Conservation (phyloP, 2,113 vertebrate genomes). For the Dasypus novemcinctus region DNA sequence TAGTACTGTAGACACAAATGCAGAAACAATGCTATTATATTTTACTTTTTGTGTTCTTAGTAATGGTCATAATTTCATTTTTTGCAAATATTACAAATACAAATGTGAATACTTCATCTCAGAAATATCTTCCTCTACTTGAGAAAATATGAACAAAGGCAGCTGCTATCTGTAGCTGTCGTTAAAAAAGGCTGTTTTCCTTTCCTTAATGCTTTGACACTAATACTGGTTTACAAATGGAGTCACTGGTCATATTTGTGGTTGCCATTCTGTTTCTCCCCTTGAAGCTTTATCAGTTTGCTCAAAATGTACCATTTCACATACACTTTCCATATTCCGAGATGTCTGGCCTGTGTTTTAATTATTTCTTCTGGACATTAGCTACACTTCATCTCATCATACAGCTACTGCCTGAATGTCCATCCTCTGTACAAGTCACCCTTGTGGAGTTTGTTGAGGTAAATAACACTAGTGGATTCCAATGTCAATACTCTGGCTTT, state of each 20-base stretch:
- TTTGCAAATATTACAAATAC: neutral
- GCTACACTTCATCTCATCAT: neutral
- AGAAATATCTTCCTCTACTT: neutral
- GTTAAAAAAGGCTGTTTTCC: neutral
- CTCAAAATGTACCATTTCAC: neutral
- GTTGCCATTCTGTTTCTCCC: neutral
- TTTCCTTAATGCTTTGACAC: neutral
- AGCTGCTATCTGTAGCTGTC: neutral
- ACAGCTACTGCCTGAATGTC: neutral
- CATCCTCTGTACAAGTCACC: neutral
- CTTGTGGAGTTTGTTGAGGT: conserved; percentile 14
- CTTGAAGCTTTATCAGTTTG: neutral
- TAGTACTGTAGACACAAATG: neutral
- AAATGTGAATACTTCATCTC: neutral
- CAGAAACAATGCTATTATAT: neutral
- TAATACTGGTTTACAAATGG: neutral
- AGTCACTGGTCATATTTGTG: neutral
- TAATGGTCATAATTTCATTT: neutral
- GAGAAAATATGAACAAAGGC: neutral
- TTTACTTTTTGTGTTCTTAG: conserved; percentile 15
- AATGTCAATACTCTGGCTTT: conserved; percentile 24
- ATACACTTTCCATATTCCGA: neutral
- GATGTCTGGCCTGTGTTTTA: neutral
- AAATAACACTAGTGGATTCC: conserved; percentile 12
- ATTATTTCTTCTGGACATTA: neutral